Conservation (phyloP, 1,140 invertebrate genomes). For the Drosophila yakuba region DNA sequence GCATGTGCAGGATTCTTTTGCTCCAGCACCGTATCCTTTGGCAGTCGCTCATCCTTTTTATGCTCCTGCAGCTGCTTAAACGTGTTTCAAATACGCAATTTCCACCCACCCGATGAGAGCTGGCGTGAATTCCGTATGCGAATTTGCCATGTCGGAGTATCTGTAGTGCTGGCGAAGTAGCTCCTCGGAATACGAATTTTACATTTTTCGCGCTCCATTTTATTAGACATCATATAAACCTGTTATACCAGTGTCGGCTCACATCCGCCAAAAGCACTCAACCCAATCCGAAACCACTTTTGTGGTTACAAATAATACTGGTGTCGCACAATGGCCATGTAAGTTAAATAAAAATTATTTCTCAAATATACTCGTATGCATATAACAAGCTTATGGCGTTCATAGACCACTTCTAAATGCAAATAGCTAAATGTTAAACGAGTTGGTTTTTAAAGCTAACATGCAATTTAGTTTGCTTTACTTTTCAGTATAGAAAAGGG, state of each 20-base stretch:
- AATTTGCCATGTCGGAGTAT: constrained; percentile 19
- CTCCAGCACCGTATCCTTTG: neutral
- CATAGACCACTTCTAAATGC: neutral
- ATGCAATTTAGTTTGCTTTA: too few species aligned
- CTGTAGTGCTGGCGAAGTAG: constrained; percentile 5
- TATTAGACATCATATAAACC: constrained; percentile 73
- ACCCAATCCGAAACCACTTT: neutral
- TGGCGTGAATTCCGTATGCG: constrained; percentile 42
- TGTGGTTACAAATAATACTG: neutral
- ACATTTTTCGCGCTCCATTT: constrained; percentile 64
- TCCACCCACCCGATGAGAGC: constrained; percentile 42
- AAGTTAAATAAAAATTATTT: neutral
- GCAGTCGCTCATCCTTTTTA: constrained; percentile 36
- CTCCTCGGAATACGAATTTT: constrained; percentile 64
- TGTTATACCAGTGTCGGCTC: constrained; percentile 22
- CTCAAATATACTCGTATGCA: neutral
- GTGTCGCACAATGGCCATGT: neutral
- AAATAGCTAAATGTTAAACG: too few species aligned
- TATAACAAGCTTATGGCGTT: neutral
- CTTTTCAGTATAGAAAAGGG: too few species aligned
- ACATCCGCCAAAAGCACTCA: neutral
- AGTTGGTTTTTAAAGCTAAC: too few species aligned
- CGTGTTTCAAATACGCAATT: constrained; percentile 80
- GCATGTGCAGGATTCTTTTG: constrained; percentile 37
- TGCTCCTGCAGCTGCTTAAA: constrained; percentile 78